Evolutionary conservation across 2,888 invertebrate species (phyloP), one percentile per base, ranked within the genome.

Genomic region (Eledona agricola): DNA sequence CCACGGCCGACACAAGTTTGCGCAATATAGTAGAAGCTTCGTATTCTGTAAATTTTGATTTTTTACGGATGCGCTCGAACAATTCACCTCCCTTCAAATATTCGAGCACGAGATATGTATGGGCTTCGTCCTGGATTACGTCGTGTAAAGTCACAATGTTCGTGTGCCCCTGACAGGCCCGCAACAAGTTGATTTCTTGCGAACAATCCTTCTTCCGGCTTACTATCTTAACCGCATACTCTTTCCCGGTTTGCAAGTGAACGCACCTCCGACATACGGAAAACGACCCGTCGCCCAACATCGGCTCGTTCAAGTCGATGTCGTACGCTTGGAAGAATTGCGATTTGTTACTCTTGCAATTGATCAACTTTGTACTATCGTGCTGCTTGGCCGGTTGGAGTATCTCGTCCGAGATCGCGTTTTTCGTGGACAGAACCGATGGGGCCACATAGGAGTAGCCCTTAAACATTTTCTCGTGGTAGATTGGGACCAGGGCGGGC

Each of bases 361-460:
- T 62, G n/a, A 67, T 59, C 43, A 75, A 59, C 28, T 59, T 64
- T 15, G 65, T 60, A 31, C 58, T 65, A 26, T 76, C 76, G 54
- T 77, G 75, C 35, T 67, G 63, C 79, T 81, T 57, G 80, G 81
- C 56, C 67, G 84, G 79, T 77, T 82, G 76, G 74, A 87, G 83
- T 50, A 88, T 81, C 65, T 89, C 88, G 50, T 88, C 86, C 10
- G 88, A 87, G 62, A 90, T 85, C 2, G 84, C 82, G 71, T 90
- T 91, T 70, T 88, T 87, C 10, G 86, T 86, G 78, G 93, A 92
- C 59, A 93, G 79, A 58, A 95, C 86, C 55, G 93, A 93, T 0
- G 97, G 97, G 0, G 96, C 92, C 43, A 97, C 90, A 77, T 93
- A 98, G 0, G 96, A 96, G 73, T 97, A 98, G 16, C 95, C 89